These are phyloP conservation scores for Esox niger DNA, from an alignment of 2,113 vertebrate species.

Conservation along the genomic window DNA sequence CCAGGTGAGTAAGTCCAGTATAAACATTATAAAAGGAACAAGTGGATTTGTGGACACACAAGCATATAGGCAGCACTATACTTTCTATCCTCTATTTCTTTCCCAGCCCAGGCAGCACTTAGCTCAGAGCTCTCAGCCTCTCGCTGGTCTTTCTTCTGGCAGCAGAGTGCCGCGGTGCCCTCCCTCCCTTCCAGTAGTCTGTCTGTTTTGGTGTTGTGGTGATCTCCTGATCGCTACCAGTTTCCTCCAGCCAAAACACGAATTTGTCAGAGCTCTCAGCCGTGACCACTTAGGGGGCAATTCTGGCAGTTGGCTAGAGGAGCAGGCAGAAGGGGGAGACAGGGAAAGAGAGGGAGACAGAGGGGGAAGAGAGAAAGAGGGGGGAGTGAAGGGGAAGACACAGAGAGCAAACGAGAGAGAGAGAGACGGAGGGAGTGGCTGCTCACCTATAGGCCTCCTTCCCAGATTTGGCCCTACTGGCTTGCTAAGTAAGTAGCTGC, in stretches of 20 bases:
- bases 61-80: neutral
- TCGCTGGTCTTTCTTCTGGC: conserved; percentile 32
- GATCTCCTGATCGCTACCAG: conserved; percentile 73
- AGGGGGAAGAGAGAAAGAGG: conserved; percentile 51
- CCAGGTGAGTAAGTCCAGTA: conserved; percentile 25
- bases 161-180: conserved; percentile 19
- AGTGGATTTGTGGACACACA: conserved; percentile 40
- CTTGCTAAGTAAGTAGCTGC: conserved; percentile 87
- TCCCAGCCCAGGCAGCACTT: conserved; percentile 32
- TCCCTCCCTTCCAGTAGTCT: conserved; percentile 39
- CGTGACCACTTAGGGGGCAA: conserved; percentile 70
- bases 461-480: conserved; percentile 61
- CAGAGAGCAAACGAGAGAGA: conserved; percentile 36
- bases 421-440: conserved; percentile 69
- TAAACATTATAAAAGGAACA: neutral
- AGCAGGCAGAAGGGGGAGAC: conserved; percentile 62
- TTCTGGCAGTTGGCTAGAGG: conserved; percentile 49
- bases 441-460: conserved; percentile 71
- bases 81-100: neutral
- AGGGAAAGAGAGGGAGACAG: conserved; percentile 26
- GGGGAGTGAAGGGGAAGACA: conserved; percentile 72
- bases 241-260: conserved; percentile 81
- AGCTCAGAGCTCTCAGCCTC: conserved; percentile 53
- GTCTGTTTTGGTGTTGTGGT: conserved; percentile 79
- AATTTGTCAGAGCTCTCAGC: conserved; percentile 79